Evolutionary conservation across 2,797 vertebrate genomes (phyloP).

Genomic region (Cynodonichthys magdalenae): DNA sequence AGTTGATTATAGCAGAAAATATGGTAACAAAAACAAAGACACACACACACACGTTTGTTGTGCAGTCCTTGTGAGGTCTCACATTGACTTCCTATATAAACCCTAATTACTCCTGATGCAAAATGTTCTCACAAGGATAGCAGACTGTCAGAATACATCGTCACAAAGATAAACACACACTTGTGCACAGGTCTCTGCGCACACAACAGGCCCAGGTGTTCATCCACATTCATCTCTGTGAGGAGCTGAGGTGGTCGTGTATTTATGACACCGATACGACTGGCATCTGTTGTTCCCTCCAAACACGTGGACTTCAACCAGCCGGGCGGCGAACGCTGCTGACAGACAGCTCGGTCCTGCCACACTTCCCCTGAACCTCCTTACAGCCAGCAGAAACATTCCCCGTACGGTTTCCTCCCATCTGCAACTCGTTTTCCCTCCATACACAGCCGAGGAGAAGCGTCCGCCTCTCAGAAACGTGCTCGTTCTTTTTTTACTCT

Average conservation of each 20-base stretch:
- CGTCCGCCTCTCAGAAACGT: slow-evolving; percentile 13
- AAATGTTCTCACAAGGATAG: too few species aligned
- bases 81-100: too few species aligned
- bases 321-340: slow-evolving; percentile 19
- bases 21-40: too few species aligned
- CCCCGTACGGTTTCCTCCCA: too few species aligned
- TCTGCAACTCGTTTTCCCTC: slow-evolving; percentile 50
- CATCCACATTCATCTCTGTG: not conserved
- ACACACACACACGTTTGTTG: too few species aligned
- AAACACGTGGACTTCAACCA: slow-evolving; percentile 36
- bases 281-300: not conserved
- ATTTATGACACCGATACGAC: not conserved
- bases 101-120: too few species aligned
- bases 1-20: too few species aligned
- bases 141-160: too few species aligned
- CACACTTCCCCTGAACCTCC: too few species aligned
- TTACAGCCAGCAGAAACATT: slow-evolving; percentile 14
- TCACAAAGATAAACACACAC: too few species aligned
- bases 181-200: too few species aligned
- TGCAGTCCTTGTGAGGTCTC: too few species aligned
- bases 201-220: slow-evolving; percentile 18
- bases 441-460: slow-evolving; percentile 2
- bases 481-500: slow-evolving; percentile 23
- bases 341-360: slow-evolving; percentile 9
- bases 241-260: not conserved